phyloP scores from a whole-genome alignment of 2,113 vertebrate genomes.

The Salminus brasiliensis region DNA sequence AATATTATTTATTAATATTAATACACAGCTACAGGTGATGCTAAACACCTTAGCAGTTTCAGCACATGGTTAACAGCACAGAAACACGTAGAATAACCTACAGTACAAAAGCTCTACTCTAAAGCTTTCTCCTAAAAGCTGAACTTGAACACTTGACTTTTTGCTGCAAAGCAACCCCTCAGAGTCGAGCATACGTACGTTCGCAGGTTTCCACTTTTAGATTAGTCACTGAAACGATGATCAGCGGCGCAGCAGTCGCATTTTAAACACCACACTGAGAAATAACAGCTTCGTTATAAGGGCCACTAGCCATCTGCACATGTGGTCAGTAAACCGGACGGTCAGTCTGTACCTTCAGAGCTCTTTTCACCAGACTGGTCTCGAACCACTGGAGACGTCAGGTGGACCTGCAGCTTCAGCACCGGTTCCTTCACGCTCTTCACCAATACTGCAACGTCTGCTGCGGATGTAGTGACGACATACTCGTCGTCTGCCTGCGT shows the following conservation, averaged over 20 bases:
- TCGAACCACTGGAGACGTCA: conserved; percentile 90
- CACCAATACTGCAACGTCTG: conserved; percentile 83
- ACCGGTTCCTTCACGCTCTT: conserved; percentile 84
- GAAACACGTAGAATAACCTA: background rate
- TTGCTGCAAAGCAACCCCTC: conserved; percentile 78
- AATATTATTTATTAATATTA: too few relatives aligned
- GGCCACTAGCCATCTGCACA: background rate
- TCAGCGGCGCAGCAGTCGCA: conserved; percentile 1
- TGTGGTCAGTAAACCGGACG: background rate
- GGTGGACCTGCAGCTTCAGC: conserved; percentile 85
- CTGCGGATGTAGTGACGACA: conserved; percentile 79
- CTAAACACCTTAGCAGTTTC: too few relatives aligned
- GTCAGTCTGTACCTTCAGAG: conserved; percentile 78
- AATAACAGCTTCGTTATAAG: background rate
- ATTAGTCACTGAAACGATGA: conserved; percentile 22
- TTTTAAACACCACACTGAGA: conserved; percentile 5
- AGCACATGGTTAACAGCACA: too few relatives aligned
- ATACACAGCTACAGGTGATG: too few relatives aligned
- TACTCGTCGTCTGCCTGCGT: conserved; percentile 85
- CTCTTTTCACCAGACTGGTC: conserved; percentile 77
- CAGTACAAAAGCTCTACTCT: background rate
- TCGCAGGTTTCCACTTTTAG: conserved; percentile 2
- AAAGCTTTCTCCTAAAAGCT: background rate
- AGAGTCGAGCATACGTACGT: conserved; percentile 25
- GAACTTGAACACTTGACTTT: conserved; percentile 34